Evolutionary conservation across 2,113 vertebrate genomes (phyloP).

Genomic region (Myotis yumanensis): DNA sequence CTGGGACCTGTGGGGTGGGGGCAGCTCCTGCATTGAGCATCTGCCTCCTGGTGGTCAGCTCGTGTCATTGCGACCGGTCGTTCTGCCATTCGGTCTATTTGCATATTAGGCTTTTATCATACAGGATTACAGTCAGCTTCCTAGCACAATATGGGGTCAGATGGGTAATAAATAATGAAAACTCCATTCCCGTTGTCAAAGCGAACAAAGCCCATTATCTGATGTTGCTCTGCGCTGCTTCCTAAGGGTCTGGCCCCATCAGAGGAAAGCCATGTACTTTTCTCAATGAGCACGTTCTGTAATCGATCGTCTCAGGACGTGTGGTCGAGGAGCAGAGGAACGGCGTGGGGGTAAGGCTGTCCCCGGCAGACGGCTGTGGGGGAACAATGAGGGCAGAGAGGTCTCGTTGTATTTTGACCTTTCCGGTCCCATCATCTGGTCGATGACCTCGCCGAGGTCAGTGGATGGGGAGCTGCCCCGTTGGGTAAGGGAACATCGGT

Average conservation of each 20-base stretch:
- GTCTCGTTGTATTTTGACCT: background rate
- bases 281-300: background rate
- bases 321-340: too few relatives aligned
- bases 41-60: too few relatives aligned
- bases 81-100: too few relatives aligned
- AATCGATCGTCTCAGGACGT: too few relatives aligned
- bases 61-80: too few relatives aligned
- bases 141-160: conserved; percentile 24
- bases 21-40: too few relatives aligned
- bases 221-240: background rate
- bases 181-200: conserved; percentile 40
- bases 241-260: conserved; percentile 32
- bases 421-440: background rate
- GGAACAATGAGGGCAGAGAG: background rate
- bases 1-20: too few relatives aligned
- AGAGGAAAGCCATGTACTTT: conserved; percentile 1
- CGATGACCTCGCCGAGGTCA: background rate
- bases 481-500: background rate
- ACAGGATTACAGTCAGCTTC: background rate
- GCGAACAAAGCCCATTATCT: conserved; percentile 9
- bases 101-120: too few relatives aligned
- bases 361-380: too few relatives aligned
- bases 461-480: background rate
- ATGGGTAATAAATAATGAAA: conserved; percentile 55
- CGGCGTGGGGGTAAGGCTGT: too few relatives aligned